Percentiles rank a stretch among this genome's conserved stretches.
Evolutionary conservation across 2,888 invertebrate species (phyloP).

Genomic region (Tiliacea aurago): DNA sequence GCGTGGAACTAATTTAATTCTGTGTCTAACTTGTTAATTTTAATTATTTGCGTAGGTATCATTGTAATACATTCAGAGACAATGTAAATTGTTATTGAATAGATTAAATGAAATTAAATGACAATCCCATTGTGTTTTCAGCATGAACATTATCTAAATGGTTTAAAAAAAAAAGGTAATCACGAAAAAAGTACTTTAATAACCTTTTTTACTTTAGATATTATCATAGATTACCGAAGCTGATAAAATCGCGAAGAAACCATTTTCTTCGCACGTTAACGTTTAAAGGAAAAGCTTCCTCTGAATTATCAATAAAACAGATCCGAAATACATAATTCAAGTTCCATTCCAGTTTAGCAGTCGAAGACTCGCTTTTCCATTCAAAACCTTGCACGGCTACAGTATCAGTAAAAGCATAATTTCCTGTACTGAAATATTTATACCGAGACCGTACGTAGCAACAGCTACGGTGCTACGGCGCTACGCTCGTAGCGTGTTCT

Average conservation of each 20-base stretch:
- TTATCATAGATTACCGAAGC: background rate
- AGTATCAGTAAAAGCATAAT: conserved; percentile 88
- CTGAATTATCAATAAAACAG: conserved; percentile 70
- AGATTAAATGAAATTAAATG: no score
- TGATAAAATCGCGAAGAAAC: conserved; percentile 37
- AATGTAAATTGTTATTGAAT: no score
- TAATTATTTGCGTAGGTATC: no score
- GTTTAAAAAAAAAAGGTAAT: no score
- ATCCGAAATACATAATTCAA: conserved; percentile 74
- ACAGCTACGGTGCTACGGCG: conserved; percentile 72
- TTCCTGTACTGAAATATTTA: conserved; percentile 90
- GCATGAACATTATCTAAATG: background rate
- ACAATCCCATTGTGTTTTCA: background rate
- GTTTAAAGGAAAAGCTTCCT: conserved; percentile 56
- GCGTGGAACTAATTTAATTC: no score
- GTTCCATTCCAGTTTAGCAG: conserved; percentile 76
- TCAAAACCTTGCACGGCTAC: conserved; percentile 78
- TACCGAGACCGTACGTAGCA: conserved; percentile 76
- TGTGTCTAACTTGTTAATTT: no score
- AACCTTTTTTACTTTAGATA: background rate
- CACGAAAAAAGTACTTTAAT: background rate
- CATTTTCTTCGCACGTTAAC: conserved; percentile 45
- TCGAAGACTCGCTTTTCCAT: conserved; percentile 80
- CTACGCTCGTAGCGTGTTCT: conserved; percentile 77
- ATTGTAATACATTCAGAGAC: no score